Percentiles rank a stretch among this genome's conserved stretches.
phyloP scores from a whole-genome alignment of 2,888 invertebrate species.

The Megalurothrips usitatus region DNA sequence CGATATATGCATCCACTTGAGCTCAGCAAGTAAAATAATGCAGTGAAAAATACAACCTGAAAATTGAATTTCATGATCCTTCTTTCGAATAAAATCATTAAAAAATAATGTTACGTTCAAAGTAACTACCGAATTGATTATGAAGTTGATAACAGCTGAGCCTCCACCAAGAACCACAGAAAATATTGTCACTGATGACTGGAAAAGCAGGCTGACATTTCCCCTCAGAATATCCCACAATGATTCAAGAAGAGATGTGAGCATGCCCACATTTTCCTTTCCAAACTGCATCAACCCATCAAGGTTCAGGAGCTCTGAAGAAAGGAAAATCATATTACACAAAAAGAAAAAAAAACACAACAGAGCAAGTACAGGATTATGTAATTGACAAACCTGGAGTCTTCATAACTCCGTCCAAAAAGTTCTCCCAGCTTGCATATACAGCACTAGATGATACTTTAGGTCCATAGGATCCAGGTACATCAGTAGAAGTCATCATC shows the following conservation, averaged over 20 bases:
- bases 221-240: constrained; percentile 88
- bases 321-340: constrained; percentile 44
- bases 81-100: constrained; percentile 27
- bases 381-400: constrained; percentile 59
- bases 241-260: constrained; percentile 79
- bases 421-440: constrained; percentile 65
- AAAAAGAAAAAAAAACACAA: constrained; percentile 37
- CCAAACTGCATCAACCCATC: constrained; percentile 73
- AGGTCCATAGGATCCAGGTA: constrained; percentile 59
- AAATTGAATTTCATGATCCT: constrained; percentile 34
- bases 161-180: constrained; percentile 85
- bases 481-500: constrained; percentile 64
- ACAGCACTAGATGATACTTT: constrained; percentile 69
- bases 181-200: constrained; percentile 78
- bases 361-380: not conserved
- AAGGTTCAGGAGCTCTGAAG: constrained; percentile 61
- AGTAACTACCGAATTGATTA: constrained; percentile 69
- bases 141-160: constrained; percentile 82
- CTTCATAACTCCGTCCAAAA: constrained; percentile 67
- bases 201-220: constrained; percentile 80
- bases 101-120: constrained; percentile 28
- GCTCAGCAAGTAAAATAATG: constrained; percentile 90
- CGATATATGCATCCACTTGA: constrained; percentile 83
- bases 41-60: constrained; percentile 94
- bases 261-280: constrained; percentile 83